Conservation (phyloP, 35 echinoderm and acorn worm genomes). For the Acanthaster planci region DNA sequence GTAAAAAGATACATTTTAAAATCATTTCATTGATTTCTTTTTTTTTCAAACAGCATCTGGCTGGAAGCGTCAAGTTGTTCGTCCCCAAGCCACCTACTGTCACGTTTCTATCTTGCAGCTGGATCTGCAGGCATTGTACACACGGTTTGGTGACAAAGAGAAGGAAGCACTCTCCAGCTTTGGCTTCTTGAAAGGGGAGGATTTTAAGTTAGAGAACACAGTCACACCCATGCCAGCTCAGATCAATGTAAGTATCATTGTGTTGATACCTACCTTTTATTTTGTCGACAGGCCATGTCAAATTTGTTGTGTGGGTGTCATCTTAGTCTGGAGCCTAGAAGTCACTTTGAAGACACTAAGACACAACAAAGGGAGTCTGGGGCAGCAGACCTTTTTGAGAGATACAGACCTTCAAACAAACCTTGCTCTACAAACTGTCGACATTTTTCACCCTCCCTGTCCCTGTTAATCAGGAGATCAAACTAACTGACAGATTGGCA, state of each 20-base stretch:
- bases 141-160: constrained; percentile 79
- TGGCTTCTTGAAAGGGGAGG: constrained; percentile 72
- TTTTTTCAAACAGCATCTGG: constrained; percentile 20
- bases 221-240: background rate
- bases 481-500: too few species aligned
- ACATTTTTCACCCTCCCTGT: too few species aligned
- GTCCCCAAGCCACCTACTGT: constrained; percentile 56
- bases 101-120: constrained; percentile 77
- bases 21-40: background rate
- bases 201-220: constrained; percentile 5
- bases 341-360: background rate
- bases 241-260: constrained; percentile 21
- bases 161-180: constrained; percentile 82
- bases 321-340: background rate
- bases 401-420: too few species aligned
- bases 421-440: too few species aligned
- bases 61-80: constrained; percentile 65
- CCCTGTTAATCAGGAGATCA: too few species aligned
- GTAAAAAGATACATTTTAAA: too few species aligned
- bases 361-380: background rate
- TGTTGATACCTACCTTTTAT: background rate
- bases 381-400: too few species aligned
- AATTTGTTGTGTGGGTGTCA: constrained; percentile 12
- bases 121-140: constrained; percentile 72
- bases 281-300: background rate